Evolutionary conservation across 2,797 vertebrate genomes (phyloP).

Genomic region (Phalloptychus januarius): DNA sequence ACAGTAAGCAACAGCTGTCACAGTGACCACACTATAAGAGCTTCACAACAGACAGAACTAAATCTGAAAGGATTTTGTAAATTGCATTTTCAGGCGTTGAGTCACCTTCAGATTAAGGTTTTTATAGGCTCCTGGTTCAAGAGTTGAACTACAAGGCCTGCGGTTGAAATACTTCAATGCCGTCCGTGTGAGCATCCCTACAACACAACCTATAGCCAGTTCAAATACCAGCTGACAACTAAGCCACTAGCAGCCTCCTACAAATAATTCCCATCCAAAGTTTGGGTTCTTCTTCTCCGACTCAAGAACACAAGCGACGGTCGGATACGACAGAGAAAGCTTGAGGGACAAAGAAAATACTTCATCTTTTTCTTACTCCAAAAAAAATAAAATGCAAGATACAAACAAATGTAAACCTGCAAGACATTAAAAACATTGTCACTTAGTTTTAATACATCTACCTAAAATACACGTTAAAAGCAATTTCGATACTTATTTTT

Average conservation of each 20-base stretch:
- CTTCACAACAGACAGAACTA: not conserved
- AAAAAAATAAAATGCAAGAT: slow-evolving; percentile 66
- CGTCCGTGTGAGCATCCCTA: slow-evolving; percentile 59
- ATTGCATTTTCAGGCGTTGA: slow-evolving; percentile 39
- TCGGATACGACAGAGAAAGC: slow-evolving; percentile 72
- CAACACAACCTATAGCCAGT: slow-evolving; percentile 56
- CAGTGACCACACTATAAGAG: slow-evolving; percentile 1
- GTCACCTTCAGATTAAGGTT: slow-evolving; percentile 65
- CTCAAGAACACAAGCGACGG: slow-evolving; percentile 69
- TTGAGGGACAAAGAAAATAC: slow-evolving; percentile 81
- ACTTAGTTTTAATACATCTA: slow-evolving; percentile 80
- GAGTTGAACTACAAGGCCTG: slow-evolving; percentile 31
- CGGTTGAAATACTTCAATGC: slow-evolving; percentile 39
- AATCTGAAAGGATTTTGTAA: slow-evolving; percentile 16
- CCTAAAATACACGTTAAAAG: slow-evolving; percentile 83
- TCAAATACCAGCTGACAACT: slow-evolving; percentile 63
- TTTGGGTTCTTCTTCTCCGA: slow-evolving; percentile 65
- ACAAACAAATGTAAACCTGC: slow-evolving; percentile 84
- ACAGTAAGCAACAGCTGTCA: not conserved
- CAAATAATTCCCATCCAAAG: slow-evolving; percentile 63
- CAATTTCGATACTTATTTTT: slow-evolving; percentile 81
- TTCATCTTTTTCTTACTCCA: slow-evolving; percentile 82
- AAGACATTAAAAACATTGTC: slow-evolving; percentile 78
- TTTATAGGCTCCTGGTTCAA: slow-evolving; percentile 44
- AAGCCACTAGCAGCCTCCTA: slow-evolving; percentile 68